These are phyloP conservation scores for Sinopyrophorus schimmeli DNA, from an alignment of 2,888 invertebrate species.

Conservation along the genomic window DNA sequence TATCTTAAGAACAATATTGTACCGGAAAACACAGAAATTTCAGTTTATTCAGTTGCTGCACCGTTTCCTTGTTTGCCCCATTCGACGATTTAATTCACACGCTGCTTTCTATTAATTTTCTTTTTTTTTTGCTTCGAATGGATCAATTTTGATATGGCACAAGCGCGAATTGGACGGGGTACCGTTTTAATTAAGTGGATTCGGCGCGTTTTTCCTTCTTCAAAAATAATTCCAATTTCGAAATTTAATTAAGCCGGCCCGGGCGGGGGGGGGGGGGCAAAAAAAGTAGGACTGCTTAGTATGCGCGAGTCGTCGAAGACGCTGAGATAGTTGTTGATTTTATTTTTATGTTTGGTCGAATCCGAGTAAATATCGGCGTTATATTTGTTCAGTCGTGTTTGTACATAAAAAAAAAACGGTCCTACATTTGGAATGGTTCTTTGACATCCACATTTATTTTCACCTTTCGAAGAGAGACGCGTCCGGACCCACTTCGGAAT, in stretches of 20 bases:
- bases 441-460: conserved; percentile 15
- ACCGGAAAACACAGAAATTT: conserved; percentile 22
- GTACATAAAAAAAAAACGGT: conserved; percentile 19
- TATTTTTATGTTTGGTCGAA: conserved; percentile 29
- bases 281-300: too few relatives aligned
- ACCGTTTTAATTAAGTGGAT: too few relatives aligned
- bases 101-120: background rate
- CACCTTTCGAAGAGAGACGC: too few relatives aligned
- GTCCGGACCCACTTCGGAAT: too few relatives aligned
- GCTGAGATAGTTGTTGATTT: conserved; percentile 23
- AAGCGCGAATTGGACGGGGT: too few relatives aligned
- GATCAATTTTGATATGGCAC: too few relatives aligned
- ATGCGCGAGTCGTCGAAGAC: conserved; percentile 8
- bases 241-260: too few relatives aligned
- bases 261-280: too few relatives aligned
- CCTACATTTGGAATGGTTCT: conserved; percentile 20
- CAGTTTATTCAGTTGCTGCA: background rate
- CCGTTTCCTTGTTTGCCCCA: background rate
- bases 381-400: conserved; percentile 29
- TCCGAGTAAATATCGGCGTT: conserved; percentile 36
- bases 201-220: too few relatives aligned
- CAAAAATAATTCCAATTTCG: too few relatives aligned
- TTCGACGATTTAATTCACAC: conserved; percentile 4
- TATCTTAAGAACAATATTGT: conserved; percentile 23
- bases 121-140: too few relatives aligned